Base-by-base conservation (phyloP, 2,888 invertebrate species). In the Cephus runcator region DNA sequence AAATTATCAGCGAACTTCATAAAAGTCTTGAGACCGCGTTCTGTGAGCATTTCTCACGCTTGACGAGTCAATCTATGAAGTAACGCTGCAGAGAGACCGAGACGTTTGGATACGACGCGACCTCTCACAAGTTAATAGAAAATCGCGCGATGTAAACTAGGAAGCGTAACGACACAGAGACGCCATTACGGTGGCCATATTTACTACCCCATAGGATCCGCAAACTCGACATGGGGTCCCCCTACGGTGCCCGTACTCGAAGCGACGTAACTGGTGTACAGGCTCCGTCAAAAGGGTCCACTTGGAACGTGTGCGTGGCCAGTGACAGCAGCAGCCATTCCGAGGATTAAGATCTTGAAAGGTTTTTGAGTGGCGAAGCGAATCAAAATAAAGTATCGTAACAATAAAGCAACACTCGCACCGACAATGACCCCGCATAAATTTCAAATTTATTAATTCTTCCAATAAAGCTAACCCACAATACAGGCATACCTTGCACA, bases 161-260 rank as follows among this genome's bases (percentile, higher is more conserved):
- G 23, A 56, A 74, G 23, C 36, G 34, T 35, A 69, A 76, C 76
- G 34, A 77, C 73, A 36, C 36, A 4, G 79, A 85, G 89, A 85
- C 90, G 90, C 90, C 90, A 90, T 90, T 89, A 87, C 87, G 88
- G 89, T 88, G 87, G 90, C 90, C 90, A 90, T 90, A 87, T 90
- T 90, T 90, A 87, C 87, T 85, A 88, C 87, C 87, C 85, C 81
- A 79, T 79, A 77, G 81, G 79, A 84, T 85, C 87, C 86, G 87
- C 84, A 84, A 85, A 81, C 83, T 83, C 83, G 79, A 78, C 79
- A 81, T 82, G 84, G 86, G 83, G 84, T 84, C 82, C 80, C 80
- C 82, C 84, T 83, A 85, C 85, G 83, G 86, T 87, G 86, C 84
- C 85, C 85, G 83, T 86, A 85, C 85, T 86, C 84, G 75, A 84